Conservation (phyloP, 2,797 vertebrate genomes). For the Eulemur mongoz region DNA sequence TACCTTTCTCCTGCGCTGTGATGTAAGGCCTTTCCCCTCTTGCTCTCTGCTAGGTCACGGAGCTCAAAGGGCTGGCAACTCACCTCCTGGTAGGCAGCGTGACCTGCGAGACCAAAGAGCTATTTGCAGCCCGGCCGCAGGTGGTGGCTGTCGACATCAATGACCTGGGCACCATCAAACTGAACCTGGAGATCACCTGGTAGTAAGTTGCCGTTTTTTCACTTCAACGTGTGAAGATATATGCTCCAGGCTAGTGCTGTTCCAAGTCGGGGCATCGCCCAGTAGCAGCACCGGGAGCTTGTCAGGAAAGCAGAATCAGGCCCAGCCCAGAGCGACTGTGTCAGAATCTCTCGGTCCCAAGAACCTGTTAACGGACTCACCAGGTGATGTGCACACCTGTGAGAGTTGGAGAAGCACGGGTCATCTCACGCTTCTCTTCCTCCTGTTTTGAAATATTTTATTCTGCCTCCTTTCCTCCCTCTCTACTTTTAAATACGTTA, state of each 20-base stretch:
- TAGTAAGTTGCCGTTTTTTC: conserved; percentile 90
- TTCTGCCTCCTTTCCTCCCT: neutral
- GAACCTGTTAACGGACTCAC: neutral
- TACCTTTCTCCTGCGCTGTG: neutral
- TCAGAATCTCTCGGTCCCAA: neutral
- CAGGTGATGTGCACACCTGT: accelerated
- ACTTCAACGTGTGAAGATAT: accelerated
- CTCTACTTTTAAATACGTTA: neutral
- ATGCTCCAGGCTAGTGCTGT: accelerated
- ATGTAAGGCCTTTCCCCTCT: neutral
- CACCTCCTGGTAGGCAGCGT: conserved; percentile 98
- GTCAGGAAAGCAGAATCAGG: neutral
- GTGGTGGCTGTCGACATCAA: conserved; percentile 98
- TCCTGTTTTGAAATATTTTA: neutral
- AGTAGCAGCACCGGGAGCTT: neutral
- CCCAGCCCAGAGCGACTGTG: neutral
- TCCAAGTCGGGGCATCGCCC: accelerated
- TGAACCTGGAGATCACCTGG: conserved; percentile 99
- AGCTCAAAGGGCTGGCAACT: conserved; percentile 97
- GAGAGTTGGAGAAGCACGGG: neutral
- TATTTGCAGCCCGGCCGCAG: conserved; percentile 97
- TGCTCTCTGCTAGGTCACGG: conserved; percentile 90
- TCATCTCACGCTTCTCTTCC: neutral
- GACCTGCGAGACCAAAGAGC: conserved; percentile 98
- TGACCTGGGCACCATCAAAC: conserved; percentile 97